Conservation (phyloP, 2,797 vertebrate genomes). For the Apogon hyalosoma region DNA sequence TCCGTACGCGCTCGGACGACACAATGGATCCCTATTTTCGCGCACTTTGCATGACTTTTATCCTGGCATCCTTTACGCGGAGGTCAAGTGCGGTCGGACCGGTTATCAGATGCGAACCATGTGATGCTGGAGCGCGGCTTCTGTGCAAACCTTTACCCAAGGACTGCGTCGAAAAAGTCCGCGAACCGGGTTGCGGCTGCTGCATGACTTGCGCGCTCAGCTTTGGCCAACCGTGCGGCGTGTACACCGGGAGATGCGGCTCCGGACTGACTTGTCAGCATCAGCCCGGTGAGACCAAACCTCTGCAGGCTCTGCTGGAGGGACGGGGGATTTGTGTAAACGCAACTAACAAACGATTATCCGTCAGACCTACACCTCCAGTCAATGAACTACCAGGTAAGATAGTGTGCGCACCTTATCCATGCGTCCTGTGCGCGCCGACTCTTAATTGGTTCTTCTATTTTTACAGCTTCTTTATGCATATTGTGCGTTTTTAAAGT, state of each 20-base stretch:
- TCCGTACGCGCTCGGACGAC: slow-evolving; percentile 47
- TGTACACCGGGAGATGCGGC: slow-evolving; percentile 92
- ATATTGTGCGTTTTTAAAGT: too few relatives aligned
- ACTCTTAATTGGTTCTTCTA: too few relatives aligned
- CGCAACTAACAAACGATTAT: slow-evolving; percentile 60
- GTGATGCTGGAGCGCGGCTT: slow-evolving; percentile 85
- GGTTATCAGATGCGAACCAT: slow-evolving; percentile 90
- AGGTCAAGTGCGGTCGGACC: slow-evolving; percentile 85
- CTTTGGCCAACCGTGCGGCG: slow-evolving; percentile 87
- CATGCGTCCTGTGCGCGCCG: neutral
- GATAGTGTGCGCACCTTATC: neutral
- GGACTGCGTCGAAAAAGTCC: slow-evolving; percentile 87
- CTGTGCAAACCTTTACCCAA: slow-evolving; percentile 86
- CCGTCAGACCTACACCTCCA: slow-evolving; percentile 60
- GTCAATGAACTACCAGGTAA: slow-evolving; percentile 81
- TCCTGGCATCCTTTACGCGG: slow-evolving; percentile 78
- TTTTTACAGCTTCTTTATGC: too few relatives aligned
- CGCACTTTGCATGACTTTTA: slow-evolving; percentile 81
- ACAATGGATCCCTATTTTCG: slow-evolving; percentile 83
- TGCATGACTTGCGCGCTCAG: slow-evolving; percentile 91
- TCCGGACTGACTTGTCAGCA: slow-evolving; percentile 87
- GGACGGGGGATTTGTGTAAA: slow-evolving; percentile 90
- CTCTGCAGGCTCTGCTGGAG: slow-evolving; percentile 90
- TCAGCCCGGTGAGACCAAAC: slow-evolving; percentile 84
- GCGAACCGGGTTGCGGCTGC: slow-evolving; percentile 92